phyloP scores from a whole-genome alignment of 2,888 invertebrate genomes.

The Lasioglossum figueresi region DNA sequence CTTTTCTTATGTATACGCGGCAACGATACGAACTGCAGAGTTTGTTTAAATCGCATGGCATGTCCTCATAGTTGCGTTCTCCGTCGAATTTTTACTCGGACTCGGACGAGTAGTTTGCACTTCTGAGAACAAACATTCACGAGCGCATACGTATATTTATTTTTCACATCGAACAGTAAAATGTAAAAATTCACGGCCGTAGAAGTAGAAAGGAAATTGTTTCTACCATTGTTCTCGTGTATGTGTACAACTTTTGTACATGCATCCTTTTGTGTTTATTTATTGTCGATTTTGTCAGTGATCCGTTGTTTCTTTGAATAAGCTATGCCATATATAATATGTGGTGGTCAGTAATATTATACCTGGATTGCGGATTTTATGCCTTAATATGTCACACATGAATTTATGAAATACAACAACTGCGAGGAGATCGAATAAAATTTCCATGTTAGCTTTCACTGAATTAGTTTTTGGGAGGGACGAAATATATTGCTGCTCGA shows the following conservation, averaged over 20 bases:
- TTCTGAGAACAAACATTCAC: neutral
- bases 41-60: neutral
- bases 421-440: neutral
- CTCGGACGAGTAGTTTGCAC: neutral
- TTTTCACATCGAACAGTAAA: neutral
- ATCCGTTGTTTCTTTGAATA: neutral
- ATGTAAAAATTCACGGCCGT: neutral
- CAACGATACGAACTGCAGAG: neutral
- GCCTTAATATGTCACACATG: neutral
- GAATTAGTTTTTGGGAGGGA: neutral
- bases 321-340: neutral
- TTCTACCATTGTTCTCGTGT: neutral
- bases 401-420: neutral
- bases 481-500: neutral
- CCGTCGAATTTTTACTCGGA: neutral
- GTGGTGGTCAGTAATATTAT: constrained; percentile 13
- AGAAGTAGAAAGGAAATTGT: neutral
- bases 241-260: neutral
- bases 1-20: neutral
- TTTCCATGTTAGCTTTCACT: neutral
- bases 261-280: neutral
- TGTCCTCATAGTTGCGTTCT: neutral
- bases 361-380: constrained; percentile 1
- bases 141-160: neutral
- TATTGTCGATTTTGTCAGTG: neutral